Evolutionary conservation across 2,797 vertebrate species (phyloP).

Genomic region (Leptoclinus maculatus): DNA sequence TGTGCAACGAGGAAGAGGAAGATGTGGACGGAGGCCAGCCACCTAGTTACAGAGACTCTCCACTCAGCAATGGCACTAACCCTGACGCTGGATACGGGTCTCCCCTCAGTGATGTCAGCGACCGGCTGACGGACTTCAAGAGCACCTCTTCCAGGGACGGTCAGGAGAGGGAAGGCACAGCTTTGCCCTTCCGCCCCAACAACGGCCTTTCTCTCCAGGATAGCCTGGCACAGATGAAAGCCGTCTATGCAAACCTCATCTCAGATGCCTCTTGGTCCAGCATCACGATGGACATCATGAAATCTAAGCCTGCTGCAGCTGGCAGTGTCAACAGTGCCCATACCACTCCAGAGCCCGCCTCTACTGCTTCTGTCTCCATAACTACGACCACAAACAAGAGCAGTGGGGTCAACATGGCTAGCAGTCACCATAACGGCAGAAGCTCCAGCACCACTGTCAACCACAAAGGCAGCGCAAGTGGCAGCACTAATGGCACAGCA

Average conservation of each 20-base stretch:
- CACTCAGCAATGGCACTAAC: constrained; percentile 96
- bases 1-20: constrained; percentile 90
- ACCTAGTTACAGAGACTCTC: constrained; percentile 96
- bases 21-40: constrained; percentile 91
- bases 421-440: constrained; percentile 81
- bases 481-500: constrained; percentile 74
- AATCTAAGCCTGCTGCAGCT: constrained; percentile 89
- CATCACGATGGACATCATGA: constrained; percentile 93
- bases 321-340: constrained; percentile 82
- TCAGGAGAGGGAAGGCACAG: constrained; percentile 88
- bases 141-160: constrained; percentile 92
- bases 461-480: constrained; percentile 73
- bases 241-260: constrained; percentile 98
- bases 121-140: constrained; percentile 94
- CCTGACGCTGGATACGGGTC: constrained; percentile 96
- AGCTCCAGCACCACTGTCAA: constrained; percentile 86
- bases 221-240: constrained; percentile 99
- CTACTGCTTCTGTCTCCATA: constrained; percentile 69
- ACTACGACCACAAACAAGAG: constrained; percentile 81
- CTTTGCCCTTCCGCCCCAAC: constrained; percentile 82
- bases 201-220: constrained; percentile 93
- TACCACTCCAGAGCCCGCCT: constrained; percentile 62
- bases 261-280: constrained; percentile 98
- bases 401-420: constrained; percentile 79
- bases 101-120: constrained; percentile 96